Base-by-base conservation (phyloP, 2,888 invertebrate species). In the Noctua pronuba region DNA sequence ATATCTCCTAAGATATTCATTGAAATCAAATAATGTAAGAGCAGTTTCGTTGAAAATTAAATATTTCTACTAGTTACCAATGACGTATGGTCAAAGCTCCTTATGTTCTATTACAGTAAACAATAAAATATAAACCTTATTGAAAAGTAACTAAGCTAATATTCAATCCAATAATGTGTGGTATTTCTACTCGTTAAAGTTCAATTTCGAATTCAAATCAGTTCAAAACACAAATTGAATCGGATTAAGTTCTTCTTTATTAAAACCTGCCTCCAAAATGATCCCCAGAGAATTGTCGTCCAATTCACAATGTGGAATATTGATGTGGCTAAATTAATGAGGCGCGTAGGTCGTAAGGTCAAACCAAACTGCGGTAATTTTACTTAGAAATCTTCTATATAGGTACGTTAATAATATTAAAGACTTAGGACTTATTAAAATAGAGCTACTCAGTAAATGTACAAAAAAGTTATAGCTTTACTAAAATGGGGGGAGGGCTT, bases 311-410 rank as follows among this genome's bases (percentile, higher is more conserved):
- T 38, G 35, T 62, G 62, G 62, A 52, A 80, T 62, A 72, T 52
- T 28, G 21, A 72, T 62, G 16, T 35, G 28, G 52, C 28, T 28
- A 24, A 80, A 62, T 44, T 62, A 77, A 80, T 77, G 72, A 77
- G 41, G 49, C 72, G 31, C 18, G 24, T n/a, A 41, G 41, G 21
- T 31, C 21, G 28, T 77, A 28, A 55, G 35, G 1, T 52, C 18
- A 46, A 67, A 79, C 28, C 13, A 35, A 18, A 55, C 35, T 35
- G 44, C 18, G 21, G n/a, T 64, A 0, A 64, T 64, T 77, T 41
- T n/a, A 55, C 2, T 55, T 13, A 13, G 4, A n/a, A n/a, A 24
- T 52, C 1, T 55, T 13, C 13, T n/a, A 13, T 55, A n/a, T 24
- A 24, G 24, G n/a, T n/a, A 24, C 52, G 10, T 0, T 24, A 52